Evolutionary conservation across 1,140 invertebrate genomes (phyloP).

Genomic region (Aphaenogaster floridana): DNA sequence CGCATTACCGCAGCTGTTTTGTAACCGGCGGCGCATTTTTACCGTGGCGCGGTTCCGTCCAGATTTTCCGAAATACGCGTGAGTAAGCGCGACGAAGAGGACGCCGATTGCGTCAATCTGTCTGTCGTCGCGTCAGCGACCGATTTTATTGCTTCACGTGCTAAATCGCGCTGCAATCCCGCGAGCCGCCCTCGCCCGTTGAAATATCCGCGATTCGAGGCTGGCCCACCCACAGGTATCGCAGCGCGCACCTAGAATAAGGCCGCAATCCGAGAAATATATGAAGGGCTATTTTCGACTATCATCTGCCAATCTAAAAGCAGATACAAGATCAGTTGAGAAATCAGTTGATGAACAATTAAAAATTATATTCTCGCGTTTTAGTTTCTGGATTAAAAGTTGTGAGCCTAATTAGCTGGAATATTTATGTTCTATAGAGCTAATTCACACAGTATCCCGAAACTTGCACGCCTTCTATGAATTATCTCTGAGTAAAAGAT

Average conservation of each 20-base stretch:
- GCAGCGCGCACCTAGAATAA: slow-evolving; percentile 17
- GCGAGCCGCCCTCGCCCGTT: slow-evolving; percentile 2
- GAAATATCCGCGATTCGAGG: slow-evolving; percentile 28
- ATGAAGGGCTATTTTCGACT: slow-evolving; percentile 27
- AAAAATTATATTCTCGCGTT: background rate
- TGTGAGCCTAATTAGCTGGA: background rate
- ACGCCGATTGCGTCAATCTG: slow-evolving; percentile 57
- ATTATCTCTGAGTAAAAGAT: background rate
- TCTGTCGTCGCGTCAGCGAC: slow-evolving; percentile 55
- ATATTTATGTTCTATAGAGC: background rate
- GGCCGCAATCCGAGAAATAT: background rate
- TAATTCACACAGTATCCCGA: background rate
- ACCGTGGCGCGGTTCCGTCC: slow-evolving; percentile 47
- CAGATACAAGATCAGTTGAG: background rate
- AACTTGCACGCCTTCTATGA: background rate
- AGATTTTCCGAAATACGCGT: slow-evolving; percentile 66
- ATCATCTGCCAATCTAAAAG: background rate
- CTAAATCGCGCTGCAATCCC: slow-evolving; percentile 31
- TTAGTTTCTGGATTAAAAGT: background rate
- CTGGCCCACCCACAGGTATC: slow-evolving; percentile 17
- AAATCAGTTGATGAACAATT: background rate
- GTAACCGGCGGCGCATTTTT: slow-evolving; percentile 36
- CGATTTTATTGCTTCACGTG: slow-evolving; percentile 56
- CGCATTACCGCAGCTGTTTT: slow-evolving; percentile 16
- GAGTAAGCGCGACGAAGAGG: slow-evolving; percentile 57